A percentile compares a stretch with the other conserved stretches of the same genome.
Conservation (phyloP, 2,888 invertebrate genomes). For the Andrena praecox region DNA sequence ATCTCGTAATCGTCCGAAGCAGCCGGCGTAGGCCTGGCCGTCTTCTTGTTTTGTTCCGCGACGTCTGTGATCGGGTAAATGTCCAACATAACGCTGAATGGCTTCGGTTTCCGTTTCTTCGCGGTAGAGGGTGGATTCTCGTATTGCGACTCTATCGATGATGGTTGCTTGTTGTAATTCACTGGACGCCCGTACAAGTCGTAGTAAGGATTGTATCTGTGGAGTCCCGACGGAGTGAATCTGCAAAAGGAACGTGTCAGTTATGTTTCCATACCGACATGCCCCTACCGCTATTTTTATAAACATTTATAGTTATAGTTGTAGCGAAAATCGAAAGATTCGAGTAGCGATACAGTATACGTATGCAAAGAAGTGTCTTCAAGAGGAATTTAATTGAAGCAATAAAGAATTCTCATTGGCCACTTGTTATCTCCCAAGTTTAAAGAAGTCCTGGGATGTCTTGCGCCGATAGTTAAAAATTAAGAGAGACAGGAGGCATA, state of each 20-base stretch:
- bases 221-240: slow-evolving; percentile 79
- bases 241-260: slow-evolving; percentile 60
- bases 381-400: too few relatives aligned
- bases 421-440: too few relatives aligned
- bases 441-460: too few relatives aligned
- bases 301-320: too few relatives aligned
- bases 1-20: slow-evolving; percentile 75
- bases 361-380: too few relatives aligned
- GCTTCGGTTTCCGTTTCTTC: slow-evolving; percentile 83
- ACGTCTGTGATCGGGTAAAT: slow-evolving; percentile 87
- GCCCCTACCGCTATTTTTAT: background rate
- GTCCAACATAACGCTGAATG: slow-evolving; percentile 89
- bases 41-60: slow-evolving; percentile 75
- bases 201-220: slow-evolving; percentile 78
- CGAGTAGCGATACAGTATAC: too few relatives aligned
- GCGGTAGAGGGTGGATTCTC: slow-evolving; percentile 68
- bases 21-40: slow-evolving; percentile 67
- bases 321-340: too few relatives aligned
- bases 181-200: slow-evolving; percentile 76
- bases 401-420: too few relatives aligned
- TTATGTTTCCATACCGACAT: background rate
- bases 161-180: slow-evolving; percentile 63
- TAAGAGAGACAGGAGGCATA: too few relatives aligned
- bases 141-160: slow-evolving; percentile 66
- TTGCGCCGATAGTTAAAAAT: too few relatives aligned